Base-by-base conservation (phyloP, 2,797 vertebrate species). In the Typhlichthys eigenmanni region DNA sequence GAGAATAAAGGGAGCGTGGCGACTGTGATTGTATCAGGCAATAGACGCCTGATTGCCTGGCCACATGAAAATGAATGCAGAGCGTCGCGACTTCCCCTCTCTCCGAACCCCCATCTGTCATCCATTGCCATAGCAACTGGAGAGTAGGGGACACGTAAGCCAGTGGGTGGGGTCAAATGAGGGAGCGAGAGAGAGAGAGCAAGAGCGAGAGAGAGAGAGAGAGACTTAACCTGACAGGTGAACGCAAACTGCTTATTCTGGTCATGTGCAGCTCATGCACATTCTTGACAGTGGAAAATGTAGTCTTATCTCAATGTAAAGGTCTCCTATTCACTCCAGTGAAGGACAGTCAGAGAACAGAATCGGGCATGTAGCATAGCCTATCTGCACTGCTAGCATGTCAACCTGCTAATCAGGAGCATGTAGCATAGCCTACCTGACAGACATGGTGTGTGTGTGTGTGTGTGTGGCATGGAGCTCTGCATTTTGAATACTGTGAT, bases 101-200 rank as follows among this genome's bases (percentile, higher is more conserved):
- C 60, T 52, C 58, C 51, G 58, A 32, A 66, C 61, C 64, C 47
- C 29, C 0, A 19, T 61, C 68, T 82, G 75, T 74, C 66, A 65
- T 63, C 55, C 50, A 68, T 85, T 24, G 0, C 77, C 69, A 84
- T 84, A 77, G 81, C 71, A 88, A 85, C 80, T 46, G 52, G 56
- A 64, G 58, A 79, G 53, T 19, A 43, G 4, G 61, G 64, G 74
- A 76, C 59, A 64, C 50, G 49, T 55, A 0, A 12, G 56, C 47
- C 58, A 9, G 58, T 47, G 46, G 45, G 62, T 8, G 45, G n/a
- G 13, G 38, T 62, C 43, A 4, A 54, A 9, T 24, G 60, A 47
- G 14, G 5, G 5, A 47, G 55, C 5, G 56, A 13, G 45, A 34
- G 47, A 50, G 47, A 34, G 51, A 24, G 47, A 47, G 49, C 38